Evolutionary conservation across 1,140 invertebrate genomes (phyloP).

Genomic region (Tetragnatha versicolor): DNA sequence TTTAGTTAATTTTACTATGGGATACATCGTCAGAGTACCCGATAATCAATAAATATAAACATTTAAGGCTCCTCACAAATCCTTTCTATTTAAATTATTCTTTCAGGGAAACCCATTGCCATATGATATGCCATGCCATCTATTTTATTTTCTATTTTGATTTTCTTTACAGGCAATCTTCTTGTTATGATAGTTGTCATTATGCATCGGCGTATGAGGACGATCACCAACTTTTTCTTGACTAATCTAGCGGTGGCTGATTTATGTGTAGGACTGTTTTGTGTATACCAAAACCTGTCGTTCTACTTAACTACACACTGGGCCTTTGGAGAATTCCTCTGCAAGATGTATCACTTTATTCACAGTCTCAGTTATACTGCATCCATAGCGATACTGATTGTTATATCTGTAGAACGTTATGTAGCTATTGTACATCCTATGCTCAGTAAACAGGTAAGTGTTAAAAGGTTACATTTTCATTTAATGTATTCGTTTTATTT

Average conservation of each 20-base stretch:
- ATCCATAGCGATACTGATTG: constrained; percentile 80
- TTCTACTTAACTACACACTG: constrained; percentile 79
- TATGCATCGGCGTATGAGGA: constrained; percentile 76
- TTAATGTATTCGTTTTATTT: no score
- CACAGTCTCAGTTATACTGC: constrained; percentile 81
- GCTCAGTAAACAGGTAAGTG: constrained; percentile 72
- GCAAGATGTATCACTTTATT: constrained; percentile 84
- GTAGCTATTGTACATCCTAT: constrained; percentile 84
- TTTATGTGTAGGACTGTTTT: constrained; percentile 84
- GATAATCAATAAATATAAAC: no score
- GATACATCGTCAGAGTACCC: no score
- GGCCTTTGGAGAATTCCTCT: constrained; percentile 80
- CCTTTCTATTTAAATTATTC: no score
- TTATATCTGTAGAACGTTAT: constrained; percentile 83
- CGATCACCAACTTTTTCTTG: constrained; percentile 84
- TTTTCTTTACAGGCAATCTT: constrained; percentile 75
- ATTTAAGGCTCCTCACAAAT: no score
- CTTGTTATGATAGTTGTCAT: constrained; percentile 83
- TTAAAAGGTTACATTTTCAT: no score
- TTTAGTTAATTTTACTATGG: no score
- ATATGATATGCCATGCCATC: no score
- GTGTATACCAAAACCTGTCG: constrained; percentile 82
- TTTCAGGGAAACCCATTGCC: no score
- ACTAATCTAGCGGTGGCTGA: constrained; percentile 84
- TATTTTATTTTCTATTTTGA: no score